These are phyloP conservation scores for Drosophila nigricruria DNA, from an alignment of 2,888 invertebrate genomes.

Conservation along the genomic window DNA sequence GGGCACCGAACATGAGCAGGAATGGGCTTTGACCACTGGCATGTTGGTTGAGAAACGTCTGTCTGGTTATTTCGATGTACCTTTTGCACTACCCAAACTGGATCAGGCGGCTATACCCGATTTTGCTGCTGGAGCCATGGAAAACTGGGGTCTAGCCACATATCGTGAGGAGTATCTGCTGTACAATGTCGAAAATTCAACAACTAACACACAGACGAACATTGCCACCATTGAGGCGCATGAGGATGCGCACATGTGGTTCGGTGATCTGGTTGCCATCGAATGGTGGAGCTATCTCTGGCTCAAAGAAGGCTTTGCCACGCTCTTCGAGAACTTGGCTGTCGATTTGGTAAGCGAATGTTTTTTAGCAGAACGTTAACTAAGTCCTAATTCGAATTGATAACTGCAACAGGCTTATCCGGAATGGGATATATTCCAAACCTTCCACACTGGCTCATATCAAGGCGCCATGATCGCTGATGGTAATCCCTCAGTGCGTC, in stretches of 20 bases:
- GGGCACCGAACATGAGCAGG: slow-evolving; percentile 85
- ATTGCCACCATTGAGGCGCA: slow-evolving; percentile 87
- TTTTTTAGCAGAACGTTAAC: neutral
- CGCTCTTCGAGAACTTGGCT: slow-evolving; percentile 78
- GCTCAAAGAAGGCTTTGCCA: slow-evolving; percentile 90
- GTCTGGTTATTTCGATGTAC: slow-evolving; percentile 90
- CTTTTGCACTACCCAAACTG: slow-evolving; percentile 92
- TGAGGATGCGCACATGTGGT: slow-evolving; percentile 91
- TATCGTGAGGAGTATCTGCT: slow-evolving; percentile 83
- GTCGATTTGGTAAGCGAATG: slow-evolving; percentile 68
- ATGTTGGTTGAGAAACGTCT: slow-evolving; percentile 89
- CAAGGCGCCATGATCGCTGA: slow-evolving; percentile 91
- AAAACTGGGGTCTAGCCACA: slow-evolving; percentile 96
- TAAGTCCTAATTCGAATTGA: neutral
- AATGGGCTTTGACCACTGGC: slow-evolving; percentile 91
- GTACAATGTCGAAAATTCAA: slow-evolving; percentile 77
- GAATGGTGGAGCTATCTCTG: slow-evolving; percentile 90
- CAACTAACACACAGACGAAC: slow-evolving; percentile 79
- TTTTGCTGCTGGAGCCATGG: slow-evolving; percentile 95
- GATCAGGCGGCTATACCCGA: slow-evolving; percentile 96
- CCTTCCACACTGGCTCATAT: slow-evolving; percentile 90
- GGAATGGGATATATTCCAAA: slow-evolving; percentile 91
- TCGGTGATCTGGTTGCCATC: slow-evolving; percentile 90
- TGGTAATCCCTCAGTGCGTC: slow-evolving; percentile 91
- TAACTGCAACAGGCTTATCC: slow-evolving; percentile 86